Percentiles rank a stretch among this genome's conserved stretches.
Conservation (phyloP, 2,888 invertebrate genomes). For the Meganola albula region DNA sequence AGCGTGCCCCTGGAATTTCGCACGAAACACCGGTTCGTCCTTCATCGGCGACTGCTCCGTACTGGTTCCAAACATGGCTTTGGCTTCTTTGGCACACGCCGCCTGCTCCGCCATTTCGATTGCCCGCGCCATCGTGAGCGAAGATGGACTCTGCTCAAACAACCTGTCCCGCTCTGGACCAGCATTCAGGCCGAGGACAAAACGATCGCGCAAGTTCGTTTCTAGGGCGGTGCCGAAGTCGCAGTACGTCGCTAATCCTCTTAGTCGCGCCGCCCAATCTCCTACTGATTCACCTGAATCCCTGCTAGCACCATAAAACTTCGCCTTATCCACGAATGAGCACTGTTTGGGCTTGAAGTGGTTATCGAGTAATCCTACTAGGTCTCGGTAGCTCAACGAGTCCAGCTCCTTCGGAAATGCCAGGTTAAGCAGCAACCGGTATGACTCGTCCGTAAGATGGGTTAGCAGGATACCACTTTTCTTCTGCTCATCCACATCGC, state of each 20-base stretch:
- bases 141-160: neutral
- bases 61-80: neutral
- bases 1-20: neutral
- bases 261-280: slow-evolving; percentile 2
- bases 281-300: neutral
- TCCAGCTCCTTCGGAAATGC: neutral
- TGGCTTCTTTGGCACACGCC: neutral
- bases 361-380: neutral
- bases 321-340: slow-evolving; percentile 1
- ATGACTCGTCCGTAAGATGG: neutral
- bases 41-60: neutral
- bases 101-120: neutral
- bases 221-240: slow-evolving; percentile 19
- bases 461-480: neutral
- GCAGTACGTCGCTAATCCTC: slow-evolving; percentile 9
- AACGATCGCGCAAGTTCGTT: slow-evolving; percentile 12
- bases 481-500: neutral
- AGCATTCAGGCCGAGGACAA: neutral
- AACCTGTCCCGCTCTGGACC: neutral
- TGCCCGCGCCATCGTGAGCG: neutral
- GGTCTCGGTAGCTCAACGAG: neutral
- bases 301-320: neutral
- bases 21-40: neutral
- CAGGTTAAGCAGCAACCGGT: neutral
- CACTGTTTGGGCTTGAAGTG: slow-evolving; percentile 1